Conservation (phyloP, 2,113 vertebrate species). For the Phrynosoma blainvillii region DNA sequence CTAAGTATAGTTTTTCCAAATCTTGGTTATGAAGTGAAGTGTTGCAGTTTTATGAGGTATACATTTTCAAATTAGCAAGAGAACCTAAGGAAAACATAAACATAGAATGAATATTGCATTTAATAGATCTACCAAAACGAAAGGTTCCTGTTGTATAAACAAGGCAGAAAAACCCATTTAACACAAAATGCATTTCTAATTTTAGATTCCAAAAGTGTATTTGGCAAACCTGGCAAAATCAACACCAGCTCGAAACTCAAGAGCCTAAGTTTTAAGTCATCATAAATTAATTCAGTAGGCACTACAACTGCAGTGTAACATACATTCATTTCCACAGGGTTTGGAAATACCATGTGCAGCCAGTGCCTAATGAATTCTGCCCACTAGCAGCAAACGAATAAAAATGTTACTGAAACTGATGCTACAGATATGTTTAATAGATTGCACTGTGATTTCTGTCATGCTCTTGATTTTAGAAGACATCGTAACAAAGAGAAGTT, state of each 20-base stretch:
- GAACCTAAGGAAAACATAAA: constrained; percentile 71
- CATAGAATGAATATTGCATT: constrained; percentile 65
- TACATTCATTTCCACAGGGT: not conserved
- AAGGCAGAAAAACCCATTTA: constrained; percentile 40
- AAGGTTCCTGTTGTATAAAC: constrained; percentile 61
- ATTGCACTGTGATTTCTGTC: not conserved
- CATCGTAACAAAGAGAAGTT: not conserved
- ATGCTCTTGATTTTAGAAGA: not conserved
- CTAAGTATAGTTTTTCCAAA: constrained; percentile 52
- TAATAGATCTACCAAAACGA: constrained; percentile 66
- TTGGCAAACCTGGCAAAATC: not conserved
- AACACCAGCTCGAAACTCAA: not conserved
- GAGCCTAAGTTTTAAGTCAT: not conserved
- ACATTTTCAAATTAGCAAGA: constrained; percentile 61
- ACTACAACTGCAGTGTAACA: not conserved
- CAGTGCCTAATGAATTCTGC: not conserved
- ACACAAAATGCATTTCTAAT: not conserved
- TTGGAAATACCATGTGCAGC: not conserved
- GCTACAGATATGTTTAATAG: not conserved
- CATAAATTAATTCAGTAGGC: not conserved
- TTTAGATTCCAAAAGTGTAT: constrained; percentile 1
- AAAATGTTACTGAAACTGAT: not conserved
- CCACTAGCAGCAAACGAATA: not conserved
- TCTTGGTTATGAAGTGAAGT: constrained; percentile 57
- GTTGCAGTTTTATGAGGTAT: constrained; percentile 67